Conservation (phyloP, 1,140 invertebrate genomes). For the Chironomus tepperi region DNA sequence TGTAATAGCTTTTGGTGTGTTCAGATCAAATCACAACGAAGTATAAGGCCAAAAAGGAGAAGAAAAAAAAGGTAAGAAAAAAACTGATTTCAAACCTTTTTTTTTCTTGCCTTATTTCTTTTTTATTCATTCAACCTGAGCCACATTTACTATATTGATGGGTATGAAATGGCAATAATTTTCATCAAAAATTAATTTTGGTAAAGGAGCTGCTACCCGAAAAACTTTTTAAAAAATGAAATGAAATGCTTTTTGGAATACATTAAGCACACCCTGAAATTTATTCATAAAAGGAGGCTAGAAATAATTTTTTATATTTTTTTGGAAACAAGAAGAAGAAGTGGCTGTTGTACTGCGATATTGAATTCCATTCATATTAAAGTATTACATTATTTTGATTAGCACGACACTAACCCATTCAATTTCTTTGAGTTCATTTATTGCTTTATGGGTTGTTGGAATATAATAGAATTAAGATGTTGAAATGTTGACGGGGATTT, state of each 20-base stretch:
- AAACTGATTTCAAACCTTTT: not conserved
- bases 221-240: not conserved
- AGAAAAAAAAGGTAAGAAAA: slow-evolving; percentile 11
- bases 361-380: not conserved
- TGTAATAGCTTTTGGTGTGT: slow-evolving; percentile 14
- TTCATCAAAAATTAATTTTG: slow-evolving; percentile 22
- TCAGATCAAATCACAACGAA: slow-evolving; percentile 13
- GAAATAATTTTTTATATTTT: not conserved
- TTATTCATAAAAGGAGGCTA: not conserved
- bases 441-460: not conserved
- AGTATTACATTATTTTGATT: slow-evolving; percentile 11
- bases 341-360: not conserved
- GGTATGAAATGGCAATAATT: slow-evolving; percentile 23
- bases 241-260: not conserved
- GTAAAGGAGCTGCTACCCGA: not conserved
- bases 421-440: not conserved
- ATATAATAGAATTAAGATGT: too few species aligned
- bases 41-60: not conserved
- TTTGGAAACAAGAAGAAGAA: not conserved
- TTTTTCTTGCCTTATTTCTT: too few species aligned
- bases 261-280: not conserved
- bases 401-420: not conserved
- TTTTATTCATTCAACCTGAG: not conserved
- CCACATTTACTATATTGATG: slow-evolving; percentile 20
- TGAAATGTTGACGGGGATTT: too few species aligned